phyloP scores from a whole-genome alignment of 2,113 vertebrate species.

The Tichodroma muraria region DNA sequence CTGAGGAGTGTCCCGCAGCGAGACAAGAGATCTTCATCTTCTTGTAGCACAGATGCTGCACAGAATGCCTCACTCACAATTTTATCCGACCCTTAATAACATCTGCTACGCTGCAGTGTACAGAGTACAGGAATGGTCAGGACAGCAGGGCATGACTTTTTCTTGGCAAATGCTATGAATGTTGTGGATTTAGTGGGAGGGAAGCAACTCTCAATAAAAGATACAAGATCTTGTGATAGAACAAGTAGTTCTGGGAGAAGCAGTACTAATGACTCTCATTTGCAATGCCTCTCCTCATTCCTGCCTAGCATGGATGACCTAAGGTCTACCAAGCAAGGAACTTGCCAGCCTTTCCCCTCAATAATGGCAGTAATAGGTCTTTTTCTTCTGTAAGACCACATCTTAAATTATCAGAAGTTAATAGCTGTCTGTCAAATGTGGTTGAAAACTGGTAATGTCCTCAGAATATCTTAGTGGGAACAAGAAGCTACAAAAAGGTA shows the following conservation, averaged over 20 bases:
- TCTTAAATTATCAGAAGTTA: background rate
- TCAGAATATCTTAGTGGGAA: background rate
- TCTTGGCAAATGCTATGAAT: background rate
- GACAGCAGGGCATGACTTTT: background rate
- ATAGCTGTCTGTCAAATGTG: background rate
- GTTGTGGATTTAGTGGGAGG: background rate
- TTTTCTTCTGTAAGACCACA: background rate
- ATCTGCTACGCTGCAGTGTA: background rate
- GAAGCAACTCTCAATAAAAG: background rate
- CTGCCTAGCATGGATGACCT: background rate
- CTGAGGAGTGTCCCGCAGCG: background rate
- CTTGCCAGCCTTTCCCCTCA: background rate
- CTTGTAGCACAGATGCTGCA: background rate
- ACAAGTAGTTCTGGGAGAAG: slow-evolving; percentile 7
- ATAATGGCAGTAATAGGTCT: background rate
- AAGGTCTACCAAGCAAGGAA: background rate
- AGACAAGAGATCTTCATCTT: background rate
- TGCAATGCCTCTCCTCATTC: background rate
- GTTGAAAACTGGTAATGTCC: background rate
- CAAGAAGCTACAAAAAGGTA: background rate
- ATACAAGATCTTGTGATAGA: background rate
- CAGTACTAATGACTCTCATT: background rate
- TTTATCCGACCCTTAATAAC: background rate
- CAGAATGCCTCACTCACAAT: background rate
- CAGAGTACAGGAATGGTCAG: background rate